Base-by-base conservation (phyloP, 2,888 invertebrate genomes). In the Melanostoma mellinum region DNA sequence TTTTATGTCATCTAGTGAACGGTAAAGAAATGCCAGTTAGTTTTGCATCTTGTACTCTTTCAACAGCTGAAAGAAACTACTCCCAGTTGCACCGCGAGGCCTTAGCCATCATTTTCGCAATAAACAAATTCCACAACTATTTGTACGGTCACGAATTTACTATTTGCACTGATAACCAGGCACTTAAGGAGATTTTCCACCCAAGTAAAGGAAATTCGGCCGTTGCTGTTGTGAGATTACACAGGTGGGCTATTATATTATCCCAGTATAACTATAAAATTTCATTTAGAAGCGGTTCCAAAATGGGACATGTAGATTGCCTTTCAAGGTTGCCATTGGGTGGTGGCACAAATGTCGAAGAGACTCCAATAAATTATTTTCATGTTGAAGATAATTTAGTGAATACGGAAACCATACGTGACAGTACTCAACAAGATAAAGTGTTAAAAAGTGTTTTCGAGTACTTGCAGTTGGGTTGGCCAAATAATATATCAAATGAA, bases 81-180 rank as follows among this genome's bases (percentile, higher is more conserved):
- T 55, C 36, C 0, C 55, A 55, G 20, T 4, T 36, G 1, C 55
- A 55, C 8, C 10, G 55, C 2, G 36, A 55, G 4, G 55, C 55
- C 3, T 9, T 36, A 3, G 55, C 55, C 3, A 55, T 55, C 3
- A 55, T 55, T 4, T 55, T 55, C 6, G 52, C 33, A 33, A n/a
- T 52, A 33, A 1, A 33, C 5, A 20, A 52, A 52, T 33, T n/a
- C 5, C 52, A 52, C 3, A 33, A 33, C 5, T 48, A 89, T 82
- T 52, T 92, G 4, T 90, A 87, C 85, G 92, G 42, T 52, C 85
- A 60, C 0, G 3, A 60, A 46, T 60, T 60, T 32, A 42, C 44
- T 4, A 58, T 58, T 44, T 60, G 44, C 78, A 86, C 85, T 20
- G 88, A 88, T 65, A 52, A 67, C 32, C 65, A 67, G 32, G 42